Base-by-base conservation (phyloP, 2,888 invertebrate species). In the Beris morrisii region DNA sequence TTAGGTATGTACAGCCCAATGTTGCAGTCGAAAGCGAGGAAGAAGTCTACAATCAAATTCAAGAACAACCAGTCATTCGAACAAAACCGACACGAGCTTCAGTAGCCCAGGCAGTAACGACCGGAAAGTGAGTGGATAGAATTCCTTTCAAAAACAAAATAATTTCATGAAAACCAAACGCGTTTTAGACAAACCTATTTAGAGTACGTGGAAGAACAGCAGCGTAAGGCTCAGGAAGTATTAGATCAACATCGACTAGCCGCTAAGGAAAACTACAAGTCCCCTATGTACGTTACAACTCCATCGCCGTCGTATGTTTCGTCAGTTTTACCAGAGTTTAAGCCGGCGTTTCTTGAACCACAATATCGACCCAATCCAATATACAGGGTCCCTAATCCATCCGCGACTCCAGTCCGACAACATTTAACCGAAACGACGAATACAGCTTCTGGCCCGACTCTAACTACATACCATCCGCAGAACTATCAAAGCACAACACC, bases 371-470 rank as follows among this genome's bases (percentile, higher is more conserved):
- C 48, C 9, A 55, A 48, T 55, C 55, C 50, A 30, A 44, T 11
- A 32, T 43, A 50, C 50, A 50, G 32, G 11, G 32, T 61, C 11
- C 61, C 65, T 54, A 57, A 67, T 58, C n/a, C 66, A 15, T 58
- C 69, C 4, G 56, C 67, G 31, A 9, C 38, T 38, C 58, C 64
- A 31, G 54, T 67, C 55, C 56, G 54, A 6, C 70, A 69, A 48
- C 70, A 71, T 61, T 57, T 70, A 48, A 69, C 70, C 11, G 69
- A 71, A 65, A 69, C 70, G 13, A 70, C 68, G 44, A 66, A 71
- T 65, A 63, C 64, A 4, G 61, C 68, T 22, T 22, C 22, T 22
- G 64, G 65, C 46, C 68, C 69, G 11, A 54, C 45, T n/a, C 50
- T 67, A 22, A 66, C 68, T 7, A 59, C 69, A 22, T 68, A 69